Base-by-base conservation (phyloP, 2,888 invertebrate species). In the Cantharis lateralis region DNA sequence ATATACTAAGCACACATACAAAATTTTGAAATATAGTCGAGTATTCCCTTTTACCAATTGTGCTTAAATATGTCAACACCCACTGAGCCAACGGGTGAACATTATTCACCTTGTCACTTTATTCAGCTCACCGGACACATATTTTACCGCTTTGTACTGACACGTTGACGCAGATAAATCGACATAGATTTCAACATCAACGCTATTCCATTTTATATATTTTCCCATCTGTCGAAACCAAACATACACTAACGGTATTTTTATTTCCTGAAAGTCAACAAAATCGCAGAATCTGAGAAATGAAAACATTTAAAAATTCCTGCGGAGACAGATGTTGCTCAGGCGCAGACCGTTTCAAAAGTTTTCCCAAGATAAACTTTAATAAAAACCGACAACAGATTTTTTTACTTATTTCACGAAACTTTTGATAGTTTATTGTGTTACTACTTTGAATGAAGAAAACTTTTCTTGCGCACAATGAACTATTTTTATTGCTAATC, bases 81-180 rank as follows among this genome's bases (percentile, higher is more conserved):
- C 75, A 75, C 71, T 63, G 78, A 78, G 78, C 72, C 71, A 78
- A 78, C 78, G 78, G 74, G 78, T 72, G 75, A 78, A 78, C 78
- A 78, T 78, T 78, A 78, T 78, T 78, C 78, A 78, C 78, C 78
- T 78, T 78, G 78, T 75, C 78, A 78, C 78, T 78, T 78, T 78
- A 78, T 78, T 78, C 78, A 78, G 75, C 78, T 78, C 78, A 75
- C 78, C 75, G 78, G 78, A 78, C 78, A 78, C 78, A 78, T 78
- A 78, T 78, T 78, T 78, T 75, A 78, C 72, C 78, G 78, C 78
- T 78, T 78, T 78, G 78, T 78, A 74, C 78, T 78, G 78, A 78
- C 74, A 78, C 69, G 78, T 72, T 78, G 78, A 78, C 78, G 78
- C 78, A 78, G 78, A 78, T 78, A 78, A 78, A 78, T 78, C 78